Evolutionary conservation across 2,113 vertebrate genomes (phyloP).

Genomic region (Urocolius indicus): DNA sequence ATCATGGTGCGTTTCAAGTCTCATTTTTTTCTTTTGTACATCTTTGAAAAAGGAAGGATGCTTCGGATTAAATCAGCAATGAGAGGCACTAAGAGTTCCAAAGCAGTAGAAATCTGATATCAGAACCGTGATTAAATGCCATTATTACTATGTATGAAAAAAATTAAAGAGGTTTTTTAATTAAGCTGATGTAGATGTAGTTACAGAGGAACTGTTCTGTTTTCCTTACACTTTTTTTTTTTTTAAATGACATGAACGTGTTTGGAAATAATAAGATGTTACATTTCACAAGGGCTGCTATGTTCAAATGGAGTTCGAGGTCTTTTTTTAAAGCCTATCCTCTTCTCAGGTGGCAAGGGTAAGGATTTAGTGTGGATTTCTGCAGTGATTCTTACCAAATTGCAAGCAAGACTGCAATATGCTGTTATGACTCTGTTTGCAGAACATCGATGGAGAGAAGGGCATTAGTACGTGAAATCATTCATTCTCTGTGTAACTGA

Average conservation of each 20-base stretch:
- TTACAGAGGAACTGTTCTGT: neutral
- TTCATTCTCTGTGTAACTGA: neutral
- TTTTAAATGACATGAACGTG: neutral
- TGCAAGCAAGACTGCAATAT: neutral
- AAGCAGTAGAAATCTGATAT: neutral
- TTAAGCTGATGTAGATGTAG: neutral
- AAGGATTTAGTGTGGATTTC: neutral
- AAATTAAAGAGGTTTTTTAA: constrained; percentile 3
- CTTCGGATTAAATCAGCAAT: neutral
- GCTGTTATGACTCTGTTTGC: constrained; percentile 14
- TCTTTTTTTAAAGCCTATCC: neutral
- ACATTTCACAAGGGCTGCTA: neutral
- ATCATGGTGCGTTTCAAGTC: neutral
- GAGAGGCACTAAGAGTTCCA: neutral
- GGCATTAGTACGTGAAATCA: constrained; percentile 15
- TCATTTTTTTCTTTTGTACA: neutral
- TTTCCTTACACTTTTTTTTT: neutral
- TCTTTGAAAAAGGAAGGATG: neutral
- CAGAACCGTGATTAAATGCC: constrained; percentile 4
- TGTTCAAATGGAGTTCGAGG: neutral
- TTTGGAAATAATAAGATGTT: neutral
- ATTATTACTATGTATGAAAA: neutral
- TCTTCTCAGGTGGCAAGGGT: neutral
- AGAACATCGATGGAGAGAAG: neutral
- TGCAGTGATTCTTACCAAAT: neutral